Conservation (phyloP, 2,888 invertebrate species). For the Acanthosepion lycidas region DNA sequence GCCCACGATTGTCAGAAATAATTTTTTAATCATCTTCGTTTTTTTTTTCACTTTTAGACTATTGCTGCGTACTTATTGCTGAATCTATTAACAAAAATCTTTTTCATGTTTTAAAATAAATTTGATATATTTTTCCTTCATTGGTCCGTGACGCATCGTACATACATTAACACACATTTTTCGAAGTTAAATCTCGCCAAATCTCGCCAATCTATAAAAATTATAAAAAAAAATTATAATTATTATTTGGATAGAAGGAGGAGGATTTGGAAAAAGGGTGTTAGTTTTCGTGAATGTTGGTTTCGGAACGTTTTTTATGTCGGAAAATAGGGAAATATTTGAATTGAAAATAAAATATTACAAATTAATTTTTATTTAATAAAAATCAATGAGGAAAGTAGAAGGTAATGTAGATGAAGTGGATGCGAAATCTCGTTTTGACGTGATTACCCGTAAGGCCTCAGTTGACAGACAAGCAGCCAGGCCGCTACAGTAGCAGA, state of each 20-base stretch:
- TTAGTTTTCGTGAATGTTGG: neutral
- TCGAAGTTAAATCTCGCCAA: neutral
- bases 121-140: neutral
- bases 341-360: neutral
- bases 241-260: neutral
- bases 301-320: neutral
- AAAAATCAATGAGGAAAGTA: neutral
- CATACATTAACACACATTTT: conserved; percentile 13
- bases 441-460: conserved; percentile 5
- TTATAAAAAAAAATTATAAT: neutral
- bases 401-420: neutral
- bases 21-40: neutral
- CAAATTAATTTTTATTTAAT: neutral
- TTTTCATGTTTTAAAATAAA: neutral
- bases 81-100: neutral
- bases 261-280: neutral
- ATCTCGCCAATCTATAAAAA: neutral
- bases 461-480: neutral
- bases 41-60: neutral
- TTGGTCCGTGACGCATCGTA: neutral
- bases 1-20: neutral
- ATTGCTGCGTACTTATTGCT: neutral
- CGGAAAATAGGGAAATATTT: neutral
- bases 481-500: conserved; percentile 11
- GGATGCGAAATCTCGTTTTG: neutral